Percentiles rank a stretch among this genome's conserved stretches.
Conservation (phyloP, 2,797 vertebrate species). For the Sarcophilus harrisii region DNA sequence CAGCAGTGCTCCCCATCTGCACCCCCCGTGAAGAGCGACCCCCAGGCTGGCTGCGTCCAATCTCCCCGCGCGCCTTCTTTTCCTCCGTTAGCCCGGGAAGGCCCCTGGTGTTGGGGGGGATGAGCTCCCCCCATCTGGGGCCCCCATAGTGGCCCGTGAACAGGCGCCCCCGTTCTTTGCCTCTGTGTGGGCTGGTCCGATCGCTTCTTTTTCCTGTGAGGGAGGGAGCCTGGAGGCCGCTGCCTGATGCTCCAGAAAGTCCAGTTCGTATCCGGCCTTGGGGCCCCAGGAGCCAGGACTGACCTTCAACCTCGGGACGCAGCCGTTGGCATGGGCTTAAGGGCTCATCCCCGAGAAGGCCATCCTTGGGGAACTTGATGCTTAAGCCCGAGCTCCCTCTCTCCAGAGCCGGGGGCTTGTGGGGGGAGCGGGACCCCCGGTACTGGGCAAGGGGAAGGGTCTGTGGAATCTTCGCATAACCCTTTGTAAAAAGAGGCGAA, state of each 20-base stretch:
- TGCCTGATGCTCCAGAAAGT: neutral
- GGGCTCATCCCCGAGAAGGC: neutral
- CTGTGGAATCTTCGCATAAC: neutral
- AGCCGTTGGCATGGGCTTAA: neutral
- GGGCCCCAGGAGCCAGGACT: neutral
- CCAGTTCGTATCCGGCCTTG: neutral
- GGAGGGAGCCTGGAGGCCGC: neutral
- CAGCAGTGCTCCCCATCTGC: neutral
- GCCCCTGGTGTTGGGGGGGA: neutral
- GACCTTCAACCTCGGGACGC: neutral
- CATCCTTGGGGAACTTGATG: neutral
- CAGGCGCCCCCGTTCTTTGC: neutral
- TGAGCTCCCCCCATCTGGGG: neutral
- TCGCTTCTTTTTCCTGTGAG: neutral
- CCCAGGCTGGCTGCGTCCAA: neutral
- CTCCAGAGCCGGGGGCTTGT: too few species aligned
- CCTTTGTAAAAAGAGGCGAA: neutral
- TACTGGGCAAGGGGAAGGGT: too few species aligned
- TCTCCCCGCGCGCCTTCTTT: neutral
- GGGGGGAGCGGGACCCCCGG: too few species aligned
- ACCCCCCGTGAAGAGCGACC: neutral
- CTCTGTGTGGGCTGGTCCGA: fast-evolving
- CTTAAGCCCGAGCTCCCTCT: neutral
- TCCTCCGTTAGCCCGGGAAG: neutral
- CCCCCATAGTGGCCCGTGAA: neutral